Base-by-base conservation (phyloP, 2,797 vertebrate species). In the Taenioides sp. region DNA sequence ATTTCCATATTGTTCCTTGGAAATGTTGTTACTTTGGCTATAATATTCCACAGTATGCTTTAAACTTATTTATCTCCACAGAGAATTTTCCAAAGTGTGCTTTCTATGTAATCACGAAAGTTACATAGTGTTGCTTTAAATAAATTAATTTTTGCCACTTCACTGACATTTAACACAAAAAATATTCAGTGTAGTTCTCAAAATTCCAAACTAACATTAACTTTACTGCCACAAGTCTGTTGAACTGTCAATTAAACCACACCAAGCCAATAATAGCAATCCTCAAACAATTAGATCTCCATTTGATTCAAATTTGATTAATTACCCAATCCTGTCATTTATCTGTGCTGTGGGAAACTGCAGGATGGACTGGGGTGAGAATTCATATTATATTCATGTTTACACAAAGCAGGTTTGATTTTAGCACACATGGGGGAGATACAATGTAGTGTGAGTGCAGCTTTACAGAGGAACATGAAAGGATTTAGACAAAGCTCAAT, bases 391-490 rank as follows among this genome's bases (percentile, higher is more conserved):
- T 5, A 28, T 66, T 66, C 65, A 31, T 27, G 12, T n/a, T n/a
- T 31, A 11, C 17, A 66, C 49, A 27, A 50, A 50, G 23, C 47
- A 18, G 5, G 14, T 25, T 47, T 47, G 20, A 47, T 65, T 50
- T 65, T 27, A 4, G 20, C 6, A 14, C 9, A 50, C 7, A 43
- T 25, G 37, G 5, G n/a, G 12, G 7, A 28, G 50, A 60, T 43
- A 67, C 23, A 70, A 50, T 52, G 25, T 52, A 49, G 17, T 27
- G 23, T 17, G 40, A 66, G 37, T 50, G 55, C 68, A 27, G 5
- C 40, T 77, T 37, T 31, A 34, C 28, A 54, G 34, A 63, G 50
- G 71, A 73, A 64, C 61, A 75, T 59, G 65, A 78, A 65, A 57
- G 69, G 11, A 65, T 23, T 59, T 27, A 18, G 37, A 61, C n/a